Conservation (phyloP, 2,888 invertebrate species). For the Malthinus flaveolus region DNA sequence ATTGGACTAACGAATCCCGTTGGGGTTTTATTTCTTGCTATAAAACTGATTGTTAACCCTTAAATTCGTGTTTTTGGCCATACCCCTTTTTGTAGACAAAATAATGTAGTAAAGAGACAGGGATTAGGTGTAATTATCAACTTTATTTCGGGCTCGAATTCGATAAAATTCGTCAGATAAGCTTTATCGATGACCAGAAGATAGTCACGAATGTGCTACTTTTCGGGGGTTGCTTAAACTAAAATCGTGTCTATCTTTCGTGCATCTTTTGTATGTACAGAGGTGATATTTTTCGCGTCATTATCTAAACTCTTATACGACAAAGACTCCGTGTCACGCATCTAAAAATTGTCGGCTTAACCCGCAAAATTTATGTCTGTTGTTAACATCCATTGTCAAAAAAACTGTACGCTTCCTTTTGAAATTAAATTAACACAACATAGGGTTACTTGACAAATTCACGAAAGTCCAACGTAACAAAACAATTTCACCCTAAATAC, state of each 20-base stretch:
- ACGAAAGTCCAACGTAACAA: background rate
- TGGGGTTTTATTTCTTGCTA: constrained; percentile 28
- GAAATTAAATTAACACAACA: constrained; percentile 27
- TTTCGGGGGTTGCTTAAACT: constrained; percentile 30
- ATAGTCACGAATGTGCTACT: constrained; percentile 35
- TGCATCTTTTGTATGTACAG: constrained; percentile 38
- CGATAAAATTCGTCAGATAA: constrained; percentile 12
- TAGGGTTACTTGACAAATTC: constrained; percentile 12
- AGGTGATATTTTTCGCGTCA: constrained; percentile 37
- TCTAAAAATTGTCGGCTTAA: constrained; percentile 32
- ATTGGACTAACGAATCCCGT: constrained; percentile 37
- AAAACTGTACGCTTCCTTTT: constrained; percentile 27
- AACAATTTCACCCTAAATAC: background rate
- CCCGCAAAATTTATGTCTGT: constrained; percentile 33
- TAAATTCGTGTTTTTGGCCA: constrained; percentile 12
- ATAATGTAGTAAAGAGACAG: constrained; percentile 8
- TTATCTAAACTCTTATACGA: constrained; percentile 32
- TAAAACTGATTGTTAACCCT: constrained; percentile 28
- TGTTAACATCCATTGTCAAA: constrained; percentile 33
- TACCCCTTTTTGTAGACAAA: constrained; percentile 8
- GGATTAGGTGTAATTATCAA: constrained; percentile 20
- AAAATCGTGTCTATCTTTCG: constrained; percentile 39
- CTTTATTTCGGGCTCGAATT: constrained; percentile 9
- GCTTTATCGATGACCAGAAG: constrained; percentile 25
- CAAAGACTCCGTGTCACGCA: constrained; percentile 35